Percentiles rank a stretch among this genome's conserved stretches.
These are phyloP conservation scores for Melieria crassipennis DNA, from an alignment of 2,888 invertebrate genomes.

Conservation along the genomic window DNA sequence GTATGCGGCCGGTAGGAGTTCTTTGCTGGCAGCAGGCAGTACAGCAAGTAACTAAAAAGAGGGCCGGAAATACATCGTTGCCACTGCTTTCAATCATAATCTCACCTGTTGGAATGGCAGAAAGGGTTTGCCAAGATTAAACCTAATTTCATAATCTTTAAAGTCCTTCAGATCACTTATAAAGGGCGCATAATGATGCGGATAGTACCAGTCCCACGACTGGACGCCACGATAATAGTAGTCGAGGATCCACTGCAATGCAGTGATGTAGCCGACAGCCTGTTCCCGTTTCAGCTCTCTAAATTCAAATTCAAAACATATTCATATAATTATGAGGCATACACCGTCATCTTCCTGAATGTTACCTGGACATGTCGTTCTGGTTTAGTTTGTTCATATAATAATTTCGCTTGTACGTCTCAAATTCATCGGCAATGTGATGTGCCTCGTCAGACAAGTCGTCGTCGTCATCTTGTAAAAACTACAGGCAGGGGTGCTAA, in stretches of 20 bases:
- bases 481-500: slow-evolving; percentile 38
- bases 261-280: slow-evolving; percentile 89
- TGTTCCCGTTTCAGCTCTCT: slow-evolving; percentile 83
- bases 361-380: slow-evolving; percentile 79
- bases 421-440: slow-evolving; percentile 78
- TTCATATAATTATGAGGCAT: background rate
- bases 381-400: slow-evolving; percentile 91
- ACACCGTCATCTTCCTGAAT: too few relatives aligned
- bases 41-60: slow-evolving; percentile 79
- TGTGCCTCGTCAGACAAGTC: slow-evolving; percentile 67
- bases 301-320: slow-evolving; percentile 42
- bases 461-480: slow-evolving; percentile 57
- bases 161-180: slow-evolving; percentile 92
- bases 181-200: slow-evolving; percentile 96
- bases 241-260: slow-evolving; percentile 95
- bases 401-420: slow-evolving; percentile 87
- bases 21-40: slow-evolving; percentile 85
- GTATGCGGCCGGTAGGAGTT: slow-evolving; percentile 80
- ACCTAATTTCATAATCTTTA: slow-evolving; percentile 78
- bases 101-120: slow-evolving; percentile 87
- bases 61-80: background rate
- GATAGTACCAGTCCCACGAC: slow-evolving; percentile 99
- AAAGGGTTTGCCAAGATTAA: slow-evolving; percentile 88
- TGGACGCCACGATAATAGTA: slow-evolving; percentile 97
- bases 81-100: background rate